phyloP scores from a whole-genome alignment of 2,113 vertebrate genomes.

The Morone chrysops region DNA sequence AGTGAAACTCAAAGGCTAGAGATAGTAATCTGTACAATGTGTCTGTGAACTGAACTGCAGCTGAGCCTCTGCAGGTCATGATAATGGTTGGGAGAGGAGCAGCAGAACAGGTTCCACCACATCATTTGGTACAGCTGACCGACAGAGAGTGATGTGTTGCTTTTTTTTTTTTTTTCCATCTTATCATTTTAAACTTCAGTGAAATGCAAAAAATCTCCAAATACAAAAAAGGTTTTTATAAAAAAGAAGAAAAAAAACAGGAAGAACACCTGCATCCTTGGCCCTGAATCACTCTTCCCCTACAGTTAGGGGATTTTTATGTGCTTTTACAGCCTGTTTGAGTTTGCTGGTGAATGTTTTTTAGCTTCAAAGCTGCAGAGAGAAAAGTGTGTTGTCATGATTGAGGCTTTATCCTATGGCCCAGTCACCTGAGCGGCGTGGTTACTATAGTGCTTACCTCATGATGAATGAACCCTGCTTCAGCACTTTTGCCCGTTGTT shows the following conservation, averaged over 20 bases:
- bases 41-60: slow-evolving; percentile 11
- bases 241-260: slow-evolving; percentile 41
- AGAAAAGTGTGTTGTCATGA: slow-evolving; percentile 66
- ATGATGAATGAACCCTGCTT: slow-evolving; percentile 73
- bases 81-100: slow-evolving; percentile 43
- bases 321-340: slow-evolving; percentile 20
- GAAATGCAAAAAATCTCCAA: slow-evolving; percentile 4
- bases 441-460: slow-evolving; percentile 78
- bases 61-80: slow-evolving; percentile 14
- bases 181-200: not conserved
- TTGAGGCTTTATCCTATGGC: slow-evolving; percentile 53
- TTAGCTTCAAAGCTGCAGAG: slow-evolving; percentile 30
- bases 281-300: not conserved
- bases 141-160: not conserved
- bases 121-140: slow-evolving; percentile 47
- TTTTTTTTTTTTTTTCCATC: slow-evolving; percentile 41
- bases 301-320: slow-evolving; percentile 18
- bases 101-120: slow-evolving; percentile 66
- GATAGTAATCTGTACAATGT: slow-evolving; percentile 37
- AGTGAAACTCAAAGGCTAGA: slow-evolving; percentile 22
- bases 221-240: not conserved
- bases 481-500: slow-evolving; percentile 83
- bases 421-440: slow-evolving; percentile 65
- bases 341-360: slow-evolving; percentile 16
- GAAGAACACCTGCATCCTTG: slow-evolving; percentile 65